These are phyloP conservation scores for Drosophila jambulina DNA, from an alignment of 1,140 invertebrate genomes.

Conservation along the genomic window DNA sequence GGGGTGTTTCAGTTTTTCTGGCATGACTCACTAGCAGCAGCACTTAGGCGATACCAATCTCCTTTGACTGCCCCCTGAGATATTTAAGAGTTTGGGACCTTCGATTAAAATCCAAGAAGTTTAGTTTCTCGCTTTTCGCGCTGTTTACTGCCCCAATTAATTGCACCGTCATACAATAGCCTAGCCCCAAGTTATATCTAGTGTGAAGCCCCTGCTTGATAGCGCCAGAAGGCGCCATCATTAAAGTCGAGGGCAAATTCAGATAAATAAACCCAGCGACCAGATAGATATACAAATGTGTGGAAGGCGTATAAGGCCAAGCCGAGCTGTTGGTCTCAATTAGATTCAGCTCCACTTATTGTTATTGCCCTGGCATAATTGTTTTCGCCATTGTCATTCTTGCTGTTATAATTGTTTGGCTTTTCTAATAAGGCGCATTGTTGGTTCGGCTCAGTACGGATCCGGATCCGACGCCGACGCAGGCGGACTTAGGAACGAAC, in stretches of 20 bases:
- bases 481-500: constrained; percentile 43
- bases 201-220: constrained; percentile 10
- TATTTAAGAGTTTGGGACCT: background rate
- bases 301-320: constrained; percentile 4
- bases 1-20: constrained; percentile 4
- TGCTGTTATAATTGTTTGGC: constrained; percentile 30
- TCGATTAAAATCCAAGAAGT: background rate
- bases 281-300: constrained; percentile 10
- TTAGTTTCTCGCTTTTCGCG: no score
- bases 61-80: constrained; percentile 6
- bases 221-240: constrained; percentile 2
- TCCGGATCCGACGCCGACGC: constrained; percentile 30
- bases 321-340: constrained; percentile 4
- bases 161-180: constrained; percentile 1
- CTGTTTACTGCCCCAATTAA: constrained; percentile 3
- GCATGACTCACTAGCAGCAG: constrained; percentile 28
- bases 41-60: constrained; percentile 13
- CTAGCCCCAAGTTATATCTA: background rate
- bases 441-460: constrained; percentile 28
- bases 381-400: constrained; percentile 19
- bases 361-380: constrained; percentile 35
- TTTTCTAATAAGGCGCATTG: constrained; percentile 33
- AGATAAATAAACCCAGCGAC: constrained; percentile 8
- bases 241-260: constrained; percentile 20
- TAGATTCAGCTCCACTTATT: constrained; percentile 28